Base-by-base conservation (phyloP, 1,140 invertebrate species). In the Bombus waltoni region DNA sequence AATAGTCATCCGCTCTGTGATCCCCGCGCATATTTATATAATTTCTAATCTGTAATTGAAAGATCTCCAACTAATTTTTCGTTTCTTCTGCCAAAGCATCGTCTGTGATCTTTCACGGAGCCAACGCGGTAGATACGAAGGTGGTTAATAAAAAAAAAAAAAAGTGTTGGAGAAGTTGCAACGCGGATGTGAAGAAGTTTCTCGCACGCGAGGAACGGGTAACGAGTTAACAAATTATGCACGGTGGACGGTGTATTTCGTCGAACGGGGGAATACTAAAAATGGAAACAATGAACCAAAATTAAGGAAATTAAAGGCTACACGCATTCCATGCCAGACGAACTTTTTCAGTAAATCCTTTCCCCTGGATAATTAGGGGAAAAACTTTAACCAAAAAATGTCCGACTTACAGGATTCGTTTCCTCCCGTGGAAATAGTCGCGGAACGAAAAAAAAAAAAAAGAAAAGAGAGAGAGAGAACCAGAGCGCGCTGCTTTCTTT, bases 361-460 rank as follows among this genome's bases (percentile, higher is more conserved):
- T 35, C 22, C 25, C 42, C 44, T 22, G 59, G 81, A 83, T 83
- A 83, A 76, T 83, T 83, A 83, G 59, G 25, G 28, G 79, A 75
- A 59, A 59, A 81, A 83, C 81, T 83, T 83, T 32, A 42, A 38
- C 72, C 42, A 68, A 53, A 68, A 75, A 66, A 47, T 68, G 22
- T 74, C 72, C 35, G 18, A 44, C 59, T 83, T 76, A 11, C 32
- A 35, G 28, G 44, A 66, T 62, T 40, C 44, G 22, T 76, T 66
- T 74, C 9, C 53, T 47, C 53, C 35, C 40, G 47, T 44, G 57
- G 11, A 59, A 62, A 73, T n/a, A 53, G 42, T 8, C 42, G 11
- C 18, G 78, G 11, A 68, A 32, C 18, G 25, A 11, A 2, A 32
- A 32, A 32, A 32, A 32, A 32, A 32, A 32, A 32, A 32, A 32